These are phyloP conservation scores for Heloderma charlesbogerti DNA, from an alignment of 2,113 vertebrate species.

Conservation along the genomic window DNA sequence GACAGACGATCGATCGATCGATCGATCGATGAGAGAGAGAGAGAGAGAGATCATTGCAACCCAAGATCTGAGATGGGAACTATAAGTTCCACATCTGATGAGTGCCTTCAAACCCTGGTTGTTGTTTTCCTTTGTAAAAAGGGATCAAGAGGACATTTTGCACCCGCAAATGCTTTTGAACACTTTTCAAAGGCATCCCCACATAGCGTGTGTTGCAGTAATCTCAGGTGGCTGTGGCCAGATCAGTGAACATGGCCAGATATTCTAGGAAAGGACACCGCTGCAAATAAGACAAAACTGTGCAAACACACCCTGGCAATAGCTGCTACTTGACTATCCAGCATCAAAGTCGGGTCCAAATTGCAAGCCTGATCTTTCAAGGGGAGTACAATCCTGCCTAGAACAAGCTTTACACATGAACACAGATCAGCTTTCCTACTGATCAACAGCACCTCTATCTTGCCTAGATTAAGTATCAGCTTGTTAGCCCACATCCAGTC, in stretches of 20 bases:
- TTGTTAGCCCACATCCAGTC: too few species aligned
- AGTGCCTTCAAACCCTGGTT: neutral
- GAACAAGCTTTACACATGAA: too few species aligned
- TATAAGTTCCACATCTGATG: neutral
- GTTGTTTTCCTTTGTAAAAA: neutral
- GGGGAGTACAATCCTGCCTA: too few species aligned
- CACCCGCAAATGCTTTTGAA: neutral
- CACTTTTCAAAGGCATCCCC: too few species aligned
- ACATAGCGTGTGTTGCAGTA: too few species aligned
- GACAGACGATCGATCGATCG: too few species aligned
- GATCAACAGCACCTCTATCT: too few species aligned
- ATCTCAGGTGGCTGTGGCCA: neutral
- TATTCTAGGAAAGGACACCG: neutral
- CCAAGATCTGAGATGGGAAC: neutral
- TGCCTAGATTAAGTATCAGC: too few species aligned
- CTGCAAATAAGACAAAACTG: neutral
- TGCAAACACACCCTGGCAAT: neutral
- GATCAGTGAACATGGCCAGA: neutral
- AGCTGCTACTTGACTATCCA: neutral
- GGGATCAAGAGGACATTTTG: neutral
- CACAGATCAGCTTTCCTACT: too few species aligned
- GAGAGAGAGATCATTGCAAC: neutral
- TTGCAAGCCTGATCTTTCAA: neutral
- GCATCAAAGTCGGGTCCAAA: neutral
- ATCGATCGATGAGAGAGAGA: too few species aligned